Conservation (phyloP, 2,113 vertebrate species). For the Triplophysa dalaica region DNA sequence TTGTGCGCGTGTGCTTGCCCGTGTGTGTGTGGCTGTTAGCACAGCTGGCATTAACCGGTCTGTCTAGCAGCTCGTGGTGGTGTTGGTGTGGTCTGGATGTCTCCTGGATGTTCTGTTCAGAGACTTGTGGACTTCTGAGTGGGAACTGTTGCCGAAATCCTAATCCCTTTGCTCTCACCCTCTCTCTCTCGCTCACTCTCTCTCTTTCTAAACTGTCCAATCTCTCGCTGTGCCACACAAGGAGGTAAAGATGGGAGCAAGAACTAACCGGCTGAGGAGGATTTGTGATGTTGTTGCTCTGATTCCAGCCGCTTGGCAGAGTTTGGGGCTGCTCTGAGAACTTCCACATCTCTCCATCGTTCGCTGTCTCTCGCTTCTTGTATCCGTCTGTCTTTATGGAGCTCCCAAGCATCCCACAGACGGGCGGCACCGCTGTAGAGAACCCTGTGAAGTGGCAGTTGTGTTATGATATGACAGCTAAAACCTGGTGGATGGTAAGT, state of each 20-base stretch:
- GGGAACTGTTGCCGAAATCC: constrained; percentile 46
- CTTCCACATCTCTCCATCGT: constrained; percentile 23
- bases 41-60: constrained; percentile 52
- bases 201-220: constrained; percentile 54
- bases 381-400: constrained; percentile 55
- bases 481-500: constrained; percentile 97
- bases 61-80: constrained; percentile 43
- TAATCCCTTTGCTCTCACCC: constrained; percentile 49
- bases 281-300: constrained; percentile 29
- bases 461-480: constrained; percentile 83
- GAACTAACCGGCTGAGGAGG: constrained; percentile 40
- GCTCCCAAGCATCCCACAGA: constrained; percentile 51
- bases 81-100: constrained; percentile 42
- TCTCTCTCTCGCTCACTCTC: constrained; percentile 36
- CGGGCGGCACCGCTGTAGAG: constrained; percentile 49
- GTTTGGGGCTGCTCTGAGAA: constrained; percentile 42
- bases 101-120: constrained; percentile 38
- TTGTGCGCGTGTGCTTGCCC: constrained; percentile 12
- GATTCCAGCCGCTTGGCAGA: constrained; percentile 17
- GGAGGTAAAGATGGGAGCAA: constrained; percentile 48
- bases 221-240: constrained; percentile 55
- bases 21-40: constrained; percentile 39
- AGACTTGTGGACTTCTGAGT: constrained; percentile 40
- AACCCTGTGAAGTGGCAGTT: constrained; percentile 86
- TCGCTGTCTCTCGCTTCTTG: background rate